These are phyloP conservation scores for Enoplosus armatus DNA, from an alignment of 2,797 vertebrate species.

Conservation along the genomic window DNA sequence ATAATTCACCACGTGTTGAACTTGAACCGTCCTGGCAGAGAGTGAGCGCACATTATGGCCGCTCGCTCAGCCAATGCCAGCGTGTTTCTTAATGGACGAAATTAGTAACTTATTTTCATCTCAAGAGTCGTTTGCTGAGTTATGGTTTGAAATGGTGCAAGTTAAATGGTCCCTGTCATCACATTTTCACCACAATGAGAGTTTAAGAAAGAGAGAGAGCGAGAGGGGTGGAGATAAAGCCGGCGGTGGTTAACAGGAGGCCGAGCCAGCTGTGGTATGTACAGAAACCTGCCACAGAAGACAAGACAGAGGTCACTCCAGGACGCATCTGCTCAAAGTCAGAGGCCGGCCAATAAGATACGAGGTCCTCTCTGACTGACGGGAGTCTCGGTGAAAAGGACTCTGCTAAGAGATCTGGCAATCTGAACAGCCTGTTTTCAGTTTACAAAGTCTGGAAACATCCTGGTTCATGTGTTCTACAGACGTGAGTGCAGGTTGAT, in stretches of 20 bases:
- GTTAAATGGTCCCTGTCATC: background rate
- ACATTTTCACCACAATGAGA: slow-evolving; percentile 1
- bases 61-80: background rate
- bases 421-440: background rate
- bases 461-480: slow-evolving; percentile 28
- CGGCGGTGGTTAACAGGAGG: background rate
- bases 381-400: background rate
- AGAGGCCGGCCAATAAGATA: slow-evolving; percentile 1
- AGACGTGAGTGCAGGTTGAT: slow-evolving; percentile 1
- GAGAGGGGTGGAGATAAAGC: background rate
- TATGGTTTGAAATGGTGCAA: background rate
- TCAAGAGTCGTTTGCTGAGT: background rate
- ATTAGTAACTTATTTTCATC: slow-evolving; percentile 23
- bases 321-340: slow-evolving; percentile 26
- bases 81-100: slow-evolving; percentile 6
- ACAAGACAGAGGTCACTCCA: slow-evolving; percentile 26
- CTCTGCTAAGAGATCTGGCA: background rate
- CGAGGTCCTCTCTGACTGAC: background rate
- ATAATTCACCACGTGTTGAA: slow-evolving; percentile 55
- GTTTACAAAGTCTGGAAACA: slow-evolving; percentile 17
- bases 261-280: slow-evolving; percentile 10
- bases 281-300: slow-evolving; percentile 10
- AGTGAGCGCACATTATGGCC: background rate
- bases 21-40: slow-evolving; percentile 23
- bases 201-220: slow-evolving; percentile 9